phyloP scores from a whole-genome alignment of 2,797 vertebrate genomes.

The Buceros bicornis region DNA sequence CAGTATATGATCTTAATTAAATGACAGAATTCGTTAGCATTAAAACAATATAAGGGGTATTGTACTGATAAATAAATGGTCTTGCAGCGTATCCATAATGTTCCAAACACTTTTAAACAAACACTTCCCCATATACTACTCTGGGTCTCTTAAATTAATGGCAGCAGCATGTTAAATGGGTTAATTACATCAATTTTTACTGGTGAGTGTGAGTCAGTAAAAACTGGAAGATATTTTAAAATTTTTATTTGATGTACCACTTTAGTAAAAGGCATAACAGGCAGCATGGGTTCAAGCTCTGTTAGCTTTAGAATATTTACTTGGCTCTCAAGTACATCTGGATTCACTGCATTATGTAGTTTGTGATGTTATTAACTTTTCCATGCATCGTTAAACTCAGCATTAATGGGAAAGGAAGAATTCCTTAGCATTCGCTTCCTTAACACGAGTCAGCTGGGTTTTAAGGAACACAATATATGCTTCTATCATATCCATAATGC shows the following conservation, averaged over 20 bases:
- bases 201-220: conserved; percentile 52
- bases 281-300: conserved; percentile 66
- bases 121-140: conserved; percentile 43
- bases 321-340: conserved; percentile 66
- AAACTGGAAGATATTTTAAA: not conserved
- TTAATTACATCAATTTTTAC: conserved; percentile 51
- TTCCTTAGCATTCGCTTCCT: conserved; percentile 34
- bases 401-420: conserved; percentile 35
- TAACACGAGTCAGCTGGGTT: not conserved
- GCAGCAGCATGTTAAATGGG: conserved; percentile 62
- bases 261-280: conserved; percentile 73
- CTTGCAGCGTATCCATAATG: conserved; percentile 78
- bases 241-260: conserved; percentile 61
- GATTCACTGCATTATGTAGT: conserved; percentile 48
- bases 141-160: conserved; percentile 47
- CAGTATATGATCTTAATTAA: conserved; percentile 77
- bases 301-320: conserved; percentile 62
- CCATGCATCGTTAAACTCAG: conserved; percentile 16
- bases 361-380: conserved; percentile 60
- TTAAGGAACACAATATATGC: conserved; percentile 19
- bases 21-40: conserved; percentile 71
- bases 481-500: conserved; percentile 51
- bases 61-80: conserved; percentile 80
- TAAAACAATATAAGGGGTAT: conserved; percentile 79
- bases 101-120: conserved; percentile 62